These are phyloP conservation scores for Noctua fimbriata DNA, from an alignment of 2,888 invertebrate genomes.

Conservation along the genomic window DNA sequence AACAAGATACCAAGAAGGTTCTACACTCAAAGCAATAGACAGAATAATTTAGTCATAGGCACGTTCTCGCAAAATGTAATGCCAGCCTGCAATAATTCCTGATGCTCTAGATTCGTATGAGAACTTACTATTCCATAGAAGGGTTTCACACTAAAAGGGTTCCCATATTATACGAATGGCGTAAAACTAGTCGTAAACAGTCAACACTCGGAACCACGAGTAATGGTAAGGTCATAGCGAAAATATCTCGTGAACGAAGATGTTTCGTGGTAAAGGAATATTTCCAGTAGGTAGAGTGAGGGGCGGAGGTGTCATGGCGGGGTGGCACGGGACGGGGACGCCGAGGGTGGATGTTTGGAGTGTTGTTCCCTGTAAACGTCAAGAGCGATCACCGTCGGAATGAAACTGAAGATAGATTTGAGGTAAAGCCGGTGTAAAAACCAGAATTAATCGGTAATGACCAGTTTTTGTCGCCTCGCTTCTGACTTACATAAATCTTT, in stretches of 20 bases:
- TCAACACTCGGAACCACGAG: conserved; percentile 50
- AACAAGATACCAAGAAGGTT: conserved; percentile 5
- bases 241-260: conserved; percentile 68
- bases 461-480: conserved; percentile 57
- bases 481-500: conserved; percentile 39
- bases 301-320: conserved; percentile 44
- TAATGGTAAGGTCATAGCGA: conserved; percentile 63
- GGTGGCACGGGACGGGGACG: conserved; percentile 46
- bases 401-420: conserved; percentile 77
- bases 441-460: conserved; percentile 72
- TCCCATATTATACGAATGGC: conserved; percentile 54
- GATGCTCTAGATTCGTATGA: conserved; percentile 48
- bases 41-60: conserved; percentile 46
- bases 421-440: conserved; percentile 70
- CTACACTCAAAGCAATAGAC: conserved; percentile 12
- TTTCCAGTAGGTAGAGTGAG: conserved; percentile 62
- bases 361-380: conserved; percentile 88
- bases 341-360: conserved; percentile 71
- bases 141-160: conserved; percentile 50
- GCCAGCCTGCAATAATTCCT: conserved; percentile 37
- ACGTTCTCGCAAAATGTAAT: conserved; percentile 27
- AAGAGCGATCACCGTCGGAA: conserved; percentile 80
- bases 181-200: conserved; percentile 62
- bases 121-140: conserved; percentile 39
- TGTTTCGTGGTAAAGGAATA: conserved; percentile 68